Percentiles rank a stretch among this genome's conserved stretches.
Conservation (phyloP, 2,797 vertebrate genomes). For the Acanthurus leucopareius region DNA sequence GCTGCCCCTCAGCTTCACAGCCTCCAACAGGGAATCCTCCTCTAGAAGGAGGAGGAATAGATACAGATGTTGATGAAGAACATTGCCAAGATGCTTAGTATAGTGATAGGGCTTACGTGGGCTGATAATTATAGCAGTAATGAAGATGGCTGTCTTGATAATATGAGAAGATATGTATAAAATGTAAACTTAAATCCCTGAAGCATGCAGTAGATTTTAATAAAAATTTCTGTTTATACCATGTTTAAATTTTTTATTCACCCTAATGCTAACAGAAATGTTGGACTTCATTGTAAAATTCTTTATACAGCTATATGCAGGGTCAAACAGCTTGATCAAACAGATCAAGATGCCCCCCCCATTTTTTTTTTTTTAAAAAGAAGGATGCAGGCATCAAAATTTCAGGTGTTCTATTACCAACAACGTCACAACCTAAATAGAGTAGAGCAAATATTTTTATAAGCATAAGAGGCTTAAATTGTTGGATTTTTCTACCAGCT, state of each 20-base stretch:
- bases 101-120: conserved; percentile 28
- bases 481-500: too few relatives aligned
- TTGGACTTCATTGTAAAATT: neutral
- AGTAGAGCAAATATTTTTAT: too few relatives aligned
- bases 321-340: neutral
- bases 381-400: neutral
- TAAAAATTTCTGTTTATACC: conserved; percentile 7
- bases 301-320: conserved; percentile 7
- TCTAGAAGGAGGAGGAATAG: conserved; percentile 60
- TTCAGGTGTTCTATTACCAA: too few relatives aligned
- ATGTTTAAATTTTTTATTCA: conserved; percentile 7
- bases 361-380: neutral
- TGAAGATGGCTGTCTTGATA: conserved; percentile 40
- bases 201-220: conserved; percentile 22
- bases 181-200: conserved; percentile 34
- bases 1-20: conserved; percentile 56
- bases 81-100: conserved; percentile 41
- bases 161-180: conserved; percentile 35
- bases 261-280: neutral
- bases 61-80: conserved; percentile 59
- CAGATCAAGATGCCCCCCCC: neutral
- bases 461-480: neutral
- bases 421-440: neutral
- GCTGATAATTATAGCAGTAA: conserved; percentile 30
- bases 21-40: conserved; percentile 69